A percentile compares a stretch with the other conserved stretches of the same genome.
These are phyloP conservation scores for Acleris holmiana DNA, from an alignment of 2,888 invertebrate species.

Conservation along the genomic window DNA sequence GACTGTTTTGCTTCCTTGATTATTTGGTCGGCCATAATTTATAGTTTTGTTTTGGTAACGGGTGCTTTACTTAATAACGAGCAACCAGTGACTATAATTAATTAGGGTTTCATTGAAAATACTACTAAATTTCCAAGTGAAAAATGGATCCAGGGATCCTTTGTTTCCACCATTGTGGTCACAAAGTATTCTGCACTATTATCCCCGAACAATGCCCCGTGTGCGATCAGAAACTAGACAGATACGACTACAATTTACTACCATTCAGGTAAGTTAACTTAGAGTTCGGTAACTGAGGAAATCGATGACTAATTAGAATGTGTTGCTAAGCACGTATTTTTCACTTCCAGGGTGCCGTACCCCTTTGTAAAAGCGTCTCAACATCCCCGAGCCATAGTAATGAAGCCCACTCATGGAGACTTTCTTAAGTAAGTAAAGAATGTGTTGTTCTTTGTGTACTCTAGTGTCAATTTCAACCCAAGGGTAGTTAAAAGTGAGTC, in stretches of 20 bases:
- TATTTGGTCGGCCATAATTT: constrained; percentile 50
- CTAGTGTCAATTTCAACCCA: constrained; percentile 27
- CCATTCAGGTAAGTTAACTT: constrained; percentile 87
- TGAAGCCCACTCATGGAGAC: constrained; percentile 94
- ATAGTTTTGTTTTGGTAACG: constrained; percentile 49
- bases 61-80: constrained; percentile 43
- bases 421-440: constrained; percentile 90
- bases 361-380: constrained; percentile 93
- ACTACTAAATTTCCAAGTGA: constrained; percentile 47
- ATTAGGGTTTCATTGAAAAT: constrained; percentile 60
- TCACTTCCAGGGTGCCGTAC: constrained; percentile 89
- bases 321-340: constrained; percentile 64
- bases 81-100: constrained; percentile 41
- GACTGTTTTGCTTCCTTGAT: constrained; percentile 62
- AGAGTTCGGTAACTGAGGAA: constrained; percentile 12
- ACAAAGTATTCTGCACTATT: constrained; percentile 92
- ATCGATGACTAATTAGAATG: constrained; percentile 34
- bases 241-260: constrained; percentile 87
- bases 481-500: constrained; percentile 43
- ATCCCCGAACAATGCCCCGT: constrained; percentile 92
- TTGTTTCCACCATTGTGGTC: constrained; percentile 95
- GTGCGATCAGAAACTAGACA: constrained; percentile 85
- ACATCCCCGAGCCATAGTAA: constrained; percentile 91
- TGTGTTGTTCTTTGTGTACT: constrained; percentile 33
- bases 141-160: constrained; percentile 91